Evolutionary conservation across 2,888 invertebrate genomes (phyloP), one percentile per base, ranked within the genome.

Genomic region (Crepidodera aurea): DNA sequence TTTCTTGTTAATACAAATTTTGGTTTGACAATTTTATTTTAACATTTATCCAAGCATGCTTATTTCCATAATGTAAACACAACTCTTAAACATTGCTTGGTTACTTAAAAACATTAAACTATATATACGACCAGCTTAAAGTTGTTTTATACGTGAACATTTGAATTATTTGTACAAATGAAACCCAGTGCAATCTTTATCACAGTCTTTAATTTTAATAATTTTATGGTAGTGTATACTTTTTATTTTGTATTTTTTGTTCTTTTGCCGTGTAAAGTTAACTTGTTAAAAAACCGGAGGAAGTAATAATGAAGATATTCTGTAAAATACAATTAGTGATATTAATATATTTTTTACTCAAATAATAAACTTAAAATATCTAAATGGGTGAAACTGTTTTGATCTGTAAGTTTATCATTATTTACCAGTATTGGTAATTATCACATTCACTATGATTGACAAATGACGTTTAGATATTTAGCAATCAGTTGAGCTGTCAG

Each of bases 121-220:
- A 32, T 32, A 56, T 44, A n/a, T 32, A 42, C 42, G 34, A 34
- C 13, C 4, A 34, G 13, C 4, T 34, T 37, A 18, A 19, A 32
- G 25, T 15, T 27, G 53, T 53, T 48, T 40, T 46, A 51, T 61
- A 62, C 34, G 16, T 39, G 46, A 42, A 62, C 15, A 48, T 25
- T 59, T 54, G 25, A 54, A 29, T 29, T 34, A 34, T 55, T 44
- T 61, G 58, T 64, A 61, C 60, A 65, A 65, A 58, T 44, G 50
- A 53, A 56, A 62, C 56, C 59, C 65, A 65, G 65, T 65, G 62
- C 65, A 65, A 65, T 65, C 39, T 37, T 13, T 40, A 42, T 53
- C 44, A 37, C 46, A 34, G 27, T 29, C 27, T 40, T 25, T 16
- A 22, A 42, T 55, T 55, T 44, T 15, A 48, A 8, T n/a, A 39